Evolutionary conservation across 2,888 invertebrate genomes (phyloP), one percentile per base, ranked within the genome.

Genomic region (Amphipyra tragopoginis): DNA sequence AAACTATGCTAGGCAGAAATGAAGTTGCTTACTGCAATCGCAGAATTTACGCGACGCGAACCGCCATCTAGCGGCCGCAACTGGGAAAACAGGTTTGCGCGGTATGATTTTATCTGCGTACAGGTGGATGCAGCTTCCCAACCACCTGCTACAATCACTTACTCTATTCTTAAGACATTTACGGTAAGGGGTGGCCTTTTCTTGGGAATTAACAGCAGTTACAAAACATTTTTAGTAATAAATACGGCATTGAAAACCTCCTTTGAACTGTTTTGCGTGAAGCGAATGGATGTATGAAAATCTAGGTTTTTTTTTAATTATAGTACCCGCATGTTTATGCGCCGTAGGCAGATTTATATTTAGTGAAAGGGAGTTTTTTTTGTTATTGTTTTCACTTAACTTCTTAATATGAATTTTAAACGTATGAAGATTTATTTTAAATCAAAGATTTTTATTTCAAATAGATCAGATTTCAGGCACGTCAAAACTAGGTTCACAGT

Each of bases 91-190:
- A 1, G 73, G 73, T 58, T 68, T 52, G 36, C 26, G 39, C 14
- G 48, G 8, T 33, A 45, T 21, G 67, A 72, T 68, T 50, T 39
- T 53, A 68, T 68, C 68, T 50, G 11, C 21, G 5, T n/a, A 33
- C 48, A 38, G 44, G 66, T 65, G 39, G 56, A 49, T 65, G 52
- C 68, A 7, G 33, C 8, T 9, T 13, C 13, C 29, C 14, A 33
- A 0, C 13, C 45, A 68, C 67, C 68, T 68, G 73, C 66, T 66
- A 58, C 58, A 53, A 58, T 66, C 66, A 65, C 59, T 72, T 53
- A 42, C 7, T 7, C 64, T 71, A 3, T 21, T 21, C 21, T 21
- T 21, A 21, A 21, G 21, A 21, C 21, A 21, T 21, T 21, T 21
- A 21, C 21, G 21, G 21, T 21, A 21, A 21, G 21, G 21, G 21